Base-by-base conservation (phyloP, 2,113 vertebrate genomes). In the Eira barbara region DNA sequence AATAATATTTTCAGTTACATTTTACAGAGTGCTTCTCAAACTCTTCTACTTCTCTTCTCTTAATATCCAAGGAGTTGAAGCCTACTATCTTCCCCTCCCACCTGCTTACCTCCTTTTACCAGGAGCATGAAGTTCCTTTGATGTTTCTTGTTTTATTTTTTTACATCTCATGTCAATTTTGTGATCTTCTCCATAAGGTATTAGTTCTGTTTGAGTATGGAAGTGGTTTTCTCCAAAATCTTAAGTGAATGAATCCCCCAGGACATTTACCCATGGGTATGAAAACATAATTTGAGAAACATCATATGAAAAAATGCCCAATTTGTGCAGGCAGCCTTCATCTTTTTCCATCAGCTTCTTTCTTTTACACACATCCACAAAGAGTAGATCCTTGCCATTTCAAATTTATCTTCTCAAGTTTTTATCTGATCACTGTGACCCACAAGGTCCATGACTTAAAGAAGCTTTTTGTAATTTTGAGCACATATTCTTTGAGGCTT, bases 1-100 rank as follows among this genome's bases (percentile, higher is more conserved):
- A 85, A 93, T 93, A 59, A 81, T 63, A 76, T 95, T 95, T 88
- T 83, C 39, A 47, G 34, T 84, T 88, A 10, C 36, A 79, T 59
- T 92, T 94, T 63, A 96, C 71, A 67, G 14, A 74, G n/a, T 59
- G 3, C 13, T 94, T 73, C 78, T 92, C 67, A 91, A 49, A 57
- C 13, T 27, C 92, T 79, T 83, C 69, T 55, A n/a, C 36, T 49
- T 94, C n/a, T 18, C 39, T 89, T 96, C 45, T 94, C 45, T 86
- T 65, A 63, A 89, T 9, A 17, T 29, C 61, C 47, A 79, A 86
- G 27, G 71, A 73, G 3, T 29, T 63, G 39, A 81, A 86, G 20
- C n/a, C 29, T 63, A 25, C 0, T 47, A 34, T 73, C 91, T 79
- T 59, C 71, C 57, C 6, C 29, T 95, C 79, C 25, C 1, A 49